Base-by-base conservation (phyloP, 2,113 vertebrate species). In the Okapia johnstoni region DNA sequence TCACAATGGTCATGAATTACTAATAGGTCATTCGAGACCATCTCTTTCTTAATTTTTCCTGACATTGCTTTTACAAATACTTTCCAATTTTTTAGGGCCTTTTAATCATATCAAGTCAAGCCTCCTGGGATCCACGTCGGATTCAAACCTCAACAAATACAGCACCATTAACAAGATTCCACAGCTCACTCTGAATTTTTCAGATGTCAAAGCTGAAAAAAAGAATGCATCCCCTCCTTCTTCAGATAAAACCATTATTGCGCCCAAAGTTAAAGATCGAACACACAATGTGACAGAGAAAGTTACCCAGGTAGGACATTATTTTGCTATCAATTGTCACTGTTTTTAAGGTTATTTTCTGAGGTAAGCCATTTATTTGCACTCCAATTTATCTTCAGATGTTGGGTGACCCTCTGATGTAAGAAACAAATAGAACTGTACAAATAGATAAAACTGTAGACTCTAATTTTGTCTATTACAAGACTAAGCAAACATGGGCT, bases 221-320 rank as follows among this genome's bases (percentile, higher is more conserved):
- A 99, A 99, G 98, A 98, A 99, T 57, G 99, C 99, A 97, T 99
- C 99, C 52, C 99, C 99, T 80, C 99, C 99, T 86, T 99, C 99
- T 94, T 99, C 99, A 0, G 99, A 99, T 98, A 99, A 99, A 98
- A 98, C 99, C 97, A 99, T 99, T 98, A 99, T 99, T 96, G 99
- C 99, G 58, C 99, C 99, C 93, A 99, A 99, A 98, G 99, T 99
- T 98, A 99, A 99, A 99, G 99, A 99, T 84, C 99, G 99, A 98
- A 99, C 99, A 89, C 99, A 99, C 99, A 99, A 99, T 80, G 99
- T 99, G 98, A 99, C 99, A 16, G 99, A 99, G 96, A 99, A 99
- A 94, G 99, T 99, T 28, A 99, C 99, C 77, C 99, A 99, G 99
- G 99, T 99, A 98, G 98, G 99, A 96, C 6, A 55, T 19, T 1